phyloP scores from a whole-genome alignment of 2,888 invertebrate species.

The Mesochorus sp. region DNA sequence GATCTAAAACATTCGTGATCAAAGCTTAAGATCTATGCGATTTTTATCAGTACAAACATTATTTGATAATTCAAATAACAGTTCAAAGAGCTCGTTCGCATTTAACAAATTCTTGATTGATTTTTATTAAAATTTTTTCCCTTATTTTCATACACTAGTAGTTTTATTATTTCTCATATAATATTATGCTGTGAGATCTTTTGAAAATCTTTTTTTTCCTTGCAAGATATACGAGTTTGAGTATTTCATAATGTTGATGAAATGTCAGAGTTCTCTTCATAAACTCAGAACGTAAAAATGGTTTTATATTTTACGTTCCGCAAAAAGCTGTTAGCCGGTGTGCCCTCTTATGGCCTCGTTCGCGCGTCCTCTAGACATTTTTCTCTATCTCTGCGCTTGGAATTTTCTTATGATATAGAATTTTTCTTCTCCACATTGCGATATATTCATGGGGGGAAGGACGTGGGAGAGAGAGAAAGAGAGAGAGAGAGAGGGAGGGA shows the following conservation, averaged over 20 bases:
- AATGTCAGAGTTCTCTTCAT: constrained; percentile 38
- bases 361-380: constrained; percentile 26
- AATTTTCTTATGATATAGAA: constrained; percentile 49
- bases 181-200: constrained; percentile 19
- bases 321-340: constrained; percentile 30
- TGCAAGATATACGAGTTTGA: constrained; percentile 36
- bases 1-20: constrained; percentile 18
- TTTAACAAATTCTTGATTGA: too few relatives aligned
- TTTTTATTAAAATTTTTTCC: background rate
- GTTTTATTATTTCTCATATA: too few relatives aligned
- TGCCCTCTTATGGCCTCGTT: constrained; percentile 28
- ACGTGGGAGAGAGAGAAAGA: background rate
- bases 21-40: background rate
- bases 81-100: too few relatives aligned
- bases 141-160: background rate
- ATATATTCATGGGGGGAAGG: background rate
- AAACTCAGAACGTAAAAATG: constrained; percentile 33
- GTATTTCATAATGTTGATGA: constrained; percentile 55
- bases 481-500: background rate
- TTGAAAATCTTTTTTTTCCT: constrained; percentile 4
- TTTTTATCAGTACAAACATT: too few relatives aligned
- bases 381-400: constrained; percentile 26
- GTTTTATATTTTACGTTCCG: constrained; percentile 33
- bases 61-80: too few relatives aligned
- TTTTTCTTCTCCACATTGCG: constrained; percentile 32